Conservation (phyloP, 1,140 invertebrate species). For the Drosophila mauritiana region DNA sequence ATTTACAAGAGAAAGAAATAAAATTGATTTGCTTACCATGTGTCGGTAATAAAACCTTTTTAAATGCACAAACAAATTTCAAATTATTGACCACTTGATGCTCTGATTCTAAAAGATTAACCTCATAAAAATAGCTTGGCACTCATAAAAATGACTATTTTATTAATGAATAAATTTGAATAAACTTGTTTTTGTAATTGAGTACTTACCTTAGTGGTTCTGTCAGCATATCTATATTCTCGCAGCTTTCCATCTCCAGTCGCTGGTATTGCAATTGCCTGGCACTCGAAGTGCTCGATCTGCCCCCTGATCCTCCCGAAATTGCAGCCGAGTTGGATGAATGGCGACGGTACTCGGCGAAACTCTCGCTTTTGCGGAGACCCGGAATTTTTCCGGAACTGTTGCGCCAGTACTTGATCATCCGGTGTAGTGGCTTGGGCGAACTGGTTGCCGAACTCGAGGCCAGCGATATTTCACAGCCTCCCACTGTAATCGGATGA, state of each 20-base stretch:
- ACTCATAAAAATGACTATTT: no score
- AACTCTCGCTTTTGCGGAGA: slow-evolving; percentile 74
- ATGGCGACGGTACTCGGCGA: slow-evolving; percentile 69
- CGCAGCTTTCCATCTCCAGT: slow-evolving; percentile 77
- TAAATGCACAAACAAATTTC: no score
- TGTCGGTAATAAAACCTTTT: no score
- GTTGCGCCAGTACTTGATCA: slow-evolving; percentile 81
- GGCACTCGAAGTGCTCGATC: slow-evolving; percentile 39
- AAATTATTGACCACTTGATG: no score
- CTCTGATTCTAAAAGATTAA: no score
- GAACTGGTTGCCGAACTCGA: slow-evolving; percentile 30
- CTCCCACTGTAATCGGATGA: not conserved
- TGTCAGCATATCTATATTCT: slow-evolving; percentile 63
- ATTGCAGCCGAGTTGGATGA: slow-evolving; percentile 27
- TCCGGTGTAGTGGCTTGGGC: slow-evolving; percentile 63
- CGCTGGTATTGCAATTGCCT: slow-evolving; percentile 68
- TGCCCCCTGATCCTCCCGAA: slow-evolving; percentile 11
- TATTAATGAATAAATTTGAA: no score
- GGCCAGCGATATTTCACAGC: slow-evolving; percentile 23
- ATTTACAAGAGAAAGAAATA: not conserved
- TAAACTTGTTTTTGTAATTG: not conserved
- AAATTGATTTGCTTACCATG: not conserved
- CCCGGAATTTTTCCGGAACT: slow-evolving; percentile 66
- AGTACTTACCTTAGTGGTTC: slow-evolving; percentile 61
- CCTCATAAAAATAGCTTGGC: no score